These are phyloP conservation scores for Lethenteron camtschaticum DNA, from an alignment of 2,113 vertebrate genomes.

Conservation along the genomic window DNA sequence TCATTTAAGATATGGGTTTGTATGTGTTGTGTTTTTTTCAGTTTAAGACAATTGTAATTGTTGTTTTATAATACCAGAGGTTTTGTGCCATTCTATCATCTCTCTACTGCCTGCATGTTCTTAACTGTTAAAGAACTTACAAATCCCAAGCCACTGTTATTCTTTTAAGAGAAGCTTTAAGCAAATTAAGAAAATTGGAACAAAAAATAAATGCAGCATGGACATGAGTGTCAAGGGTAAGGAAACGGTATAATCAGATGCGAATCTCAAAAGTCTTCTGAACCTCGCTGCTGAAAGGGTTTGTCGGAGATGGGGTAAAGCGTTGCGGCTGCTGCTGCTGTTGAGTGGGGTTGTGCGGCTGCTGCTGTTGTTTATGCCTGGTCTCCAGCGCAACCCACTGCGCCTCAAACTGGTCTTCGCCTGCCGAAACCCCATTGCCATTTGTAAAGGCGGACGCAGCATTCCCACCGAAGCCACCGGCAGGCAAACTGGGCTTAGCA, in stretches of 20 bases:
- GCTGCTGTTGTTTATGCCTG: slow-evolving; percentile 30
- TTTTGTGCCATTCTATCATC: no score
- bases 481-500: no score
- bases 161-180: no score
- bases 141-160: no score
- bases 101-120: no score
- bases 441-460: slow-evolving; percentile 22
- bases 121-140: no score
- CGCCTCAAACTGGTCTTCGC: slow-evolving; percentile 60
- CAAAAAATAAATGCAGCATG: no score
- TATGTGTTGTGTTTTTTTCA: no score
- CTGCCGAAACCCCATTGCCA: slow-evolving; percentile 30
- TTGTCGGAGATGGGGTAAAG: slow-evolving; percentile 76
- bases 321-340: slow-evolving; percentile 23
- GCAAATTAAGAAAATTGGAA: no score
- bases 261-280: slow-evolving; percentile 92
- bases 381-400: slow-evolving; percentile 84
- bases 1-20: no score
- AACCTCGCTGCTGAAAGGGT: slow-evolving; percentile 89
- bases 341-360: slow-evolving; percentile 11
- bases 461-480: slow-evolving; percentile 18
- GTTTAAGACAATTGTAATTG: no score
- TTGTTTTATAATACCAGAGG: no score
- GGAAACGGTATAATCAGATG: not conserved
- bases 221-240: not conserved